Conservation (phyloP, 2,888 invertebrate genomes). For the Taenaris catops region DNA sequence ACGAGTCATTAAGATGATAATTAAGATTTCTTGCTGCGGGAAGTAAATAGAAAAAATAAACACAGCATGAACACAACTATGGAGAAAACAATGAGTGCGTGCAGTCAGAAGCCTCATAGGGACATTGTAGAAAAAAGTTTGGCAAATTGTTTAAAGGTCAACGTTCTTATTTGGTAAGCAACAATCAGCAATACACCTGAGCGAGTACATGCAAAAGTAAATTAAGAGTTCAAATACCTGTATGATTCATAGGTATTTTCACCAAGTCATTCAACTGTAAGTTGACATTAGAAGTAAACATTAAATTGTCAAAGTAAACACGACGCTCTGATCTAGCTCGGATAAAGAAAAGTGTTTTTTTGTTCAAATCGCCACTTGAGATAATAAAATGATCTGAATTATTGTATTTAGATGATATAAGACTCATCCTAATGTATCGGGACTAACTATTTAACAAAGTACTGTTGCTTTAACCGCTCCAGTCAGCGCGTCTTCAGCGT, state of each 20-base stretch:
- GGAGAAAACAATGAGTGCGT: constrained; percentile 13
- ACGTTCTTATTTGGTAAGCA: constrained; percentile 12
- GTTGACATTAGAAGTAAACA: background rate
- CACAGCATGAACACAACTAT: no score
- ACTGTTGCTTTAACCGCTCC: no score
- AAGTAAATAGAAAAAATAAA: constrained; percentile 1
- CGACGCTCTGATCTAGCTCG: no score
- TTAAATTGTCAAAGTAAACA: no score
- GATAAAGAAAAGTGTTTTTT: no score
- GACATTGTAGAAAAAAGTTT: constrained; percentile 6
- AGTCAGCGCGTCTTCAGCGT: no score
- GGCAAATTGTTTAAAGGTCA: constrained; percentile 17
- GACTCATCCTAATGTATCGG: no score
- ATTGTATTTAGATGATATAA: no score
- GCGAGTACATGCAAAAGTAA: constrained; percentile 9
- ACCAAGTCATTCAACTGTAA: constrained; percentile 8
- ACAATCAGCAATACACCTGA: background rate
- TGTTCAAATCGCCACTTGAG: no score
- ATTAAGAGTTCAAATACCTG: constrained; percentile 15
- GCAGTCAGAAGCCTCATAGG: background rate
- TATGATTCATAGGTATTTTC: constrained; percentile 3
- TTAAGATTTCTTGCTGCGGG: constrained; percentile 1
- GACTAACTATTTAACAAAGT: no score
- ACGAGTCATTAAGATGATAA: background rate
- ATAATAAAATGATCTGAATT: no score